Conservation (phyloP, 2,888 invertebrate genomes). For the Chymomyza amoena region DNA sequence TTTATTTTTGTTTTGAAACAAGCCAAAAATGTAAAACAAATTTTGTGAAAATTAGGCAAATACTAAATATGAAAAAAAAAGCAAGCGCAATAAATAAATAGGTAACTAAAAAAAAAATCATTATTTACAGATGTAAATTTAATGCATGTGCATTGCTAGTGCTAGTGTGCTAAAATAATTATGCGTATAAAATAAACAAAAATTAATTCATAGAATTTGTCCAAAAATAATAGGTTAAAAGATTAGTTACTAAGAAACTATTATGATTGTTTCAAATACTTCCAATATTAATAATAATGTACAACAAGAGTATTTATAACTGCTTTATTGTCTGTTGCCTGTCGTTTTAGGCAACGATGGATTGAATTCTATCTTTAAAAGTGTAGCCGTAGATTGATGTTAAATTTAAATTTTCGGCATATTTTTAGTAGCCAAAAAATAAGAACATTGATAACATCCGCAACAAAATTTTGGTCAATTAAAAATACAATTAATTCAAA, state of each 20-base stretch:
- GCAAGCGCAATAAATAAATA: not conserved
- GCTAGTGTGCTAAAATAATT: not conserved
- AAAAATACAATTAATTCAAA: not conserved
- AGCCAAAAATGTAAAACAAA: not conserved
- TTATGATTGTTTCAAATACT: constrained; percentile 50
- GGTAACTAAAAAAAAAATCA: constrained; percentile 30
- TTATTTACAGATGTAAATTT: constrained; percentile 2
- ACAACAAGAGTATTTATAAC: constrained; percentile 2
- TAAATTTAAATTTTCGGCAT: not conserved
- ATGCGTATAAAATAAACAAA: not conserved
- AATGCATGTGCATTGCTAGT: not conserved
- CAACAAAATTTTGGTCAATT: not conserved
- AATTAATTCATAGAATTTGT: not conserved
- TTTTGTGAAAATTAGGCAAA: not conserved
- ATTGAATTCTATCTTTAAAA: too few species aligned
- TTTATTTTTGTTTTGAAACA: not conserved
- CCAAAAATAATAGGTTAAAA: not conserved
- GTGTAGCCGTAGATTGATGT: not conserved
- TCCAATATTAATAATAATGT: constrained; percentile 49
- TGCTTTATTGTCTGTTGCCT: not conserved
- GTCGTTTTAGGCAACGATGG: not conserved
- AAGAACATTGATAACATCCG: not conserved
- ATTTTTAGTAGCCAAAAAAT: not conserved
- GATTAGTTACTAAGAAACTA: not conserved
- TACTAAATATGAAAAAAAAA: not conserved